Conservation (phyloP, 1,140 invertebrate species). For the Drosophila willistoni region DNA sequence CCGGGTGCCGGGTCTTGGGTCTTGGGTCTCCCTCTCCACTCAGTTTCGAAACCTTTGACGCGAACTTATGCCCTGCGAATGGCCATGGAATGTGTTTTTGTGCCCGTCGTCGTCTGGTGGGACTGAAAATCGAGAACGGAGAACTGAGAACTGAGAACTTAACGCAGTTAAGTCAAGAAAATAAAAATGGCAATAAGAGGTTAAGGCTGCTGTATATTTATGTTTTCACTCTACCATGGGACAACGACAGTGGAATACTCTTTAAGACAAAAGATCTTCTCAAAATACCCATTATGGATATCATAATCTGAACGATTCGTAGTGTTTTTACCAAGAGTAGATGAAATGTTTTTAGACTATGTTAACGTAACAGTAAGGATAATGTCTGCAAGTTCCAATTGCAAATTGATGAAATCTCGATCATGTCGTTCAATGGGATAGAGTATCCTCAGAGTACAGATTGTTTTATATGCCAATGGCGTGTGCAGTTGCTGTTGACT, state of each 20-base stretch:
- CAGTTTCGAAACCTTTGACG: constrained; percentile 70
- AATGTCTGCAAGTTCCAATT: background rate
- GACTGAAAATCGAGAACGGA: constrained; percentile 45
- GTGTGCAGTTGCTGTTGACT: constrained; percentile 64
- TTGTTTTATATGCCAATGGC: constrained; percentile 72
- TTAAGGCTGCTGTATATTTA: background rate
- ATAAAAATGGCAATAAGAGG: constrained; percentile 39
- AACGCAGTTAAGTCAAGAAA: constrained; percentile 46
- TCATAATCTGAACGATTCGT: no score
- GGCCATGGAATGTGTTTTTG: constrained; percentile 75
- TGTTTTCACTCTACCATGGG: background rate
- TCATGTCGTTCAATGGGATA: background rate
- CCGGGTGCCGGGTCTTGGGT: background rate
- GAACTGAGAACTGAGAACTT: constrained; percentile 54
- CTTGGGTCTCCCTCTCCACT: constrained; percentile 13
- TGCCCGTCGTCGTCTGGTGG: constrained; percentile 44
- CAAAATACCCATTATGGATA: no score
- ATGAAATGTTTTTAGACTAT: no score
- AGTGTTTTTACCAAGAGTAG: no score
- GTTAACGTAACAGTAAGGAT: no score
- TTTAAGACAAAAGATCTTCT: background rate
- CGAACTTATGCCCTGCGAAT: constrained; percentile 80
- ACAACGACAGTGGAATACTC: background rate
- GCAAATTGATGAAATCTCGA: constrained; percentile 4
- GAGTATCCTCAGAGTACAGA: constrained; percentile 15